These are phyloP conservation scores for Acrobasis repandana DNA, from an alignment of 2,888 invertebrate genomes.

Conservation along the genomic window DNA sequence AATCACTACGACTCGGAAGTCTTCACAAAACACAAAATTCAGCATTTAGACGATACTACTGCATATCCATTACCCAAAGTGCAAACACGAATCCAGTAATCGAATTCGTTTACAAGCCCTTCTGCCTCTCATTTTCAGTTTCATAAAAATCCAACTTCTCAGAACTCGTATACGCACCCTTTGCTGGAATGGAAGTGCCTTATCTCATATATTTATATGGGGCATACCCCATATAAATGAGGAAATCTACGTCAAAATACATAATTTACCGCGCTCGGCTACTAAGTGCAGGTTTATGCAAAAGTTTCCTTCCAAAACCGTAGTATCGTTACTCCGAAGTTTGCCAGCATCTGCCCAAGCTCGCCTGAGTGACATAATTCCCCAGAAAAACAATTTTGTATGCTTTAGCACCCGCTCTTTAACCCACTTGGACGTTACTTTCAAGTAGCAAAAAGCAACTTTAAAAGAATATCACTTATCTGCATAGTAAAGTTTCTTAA, in stretches of 20 bases:
- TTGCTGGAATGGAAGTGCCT: background rate
- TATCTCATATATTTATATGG: too few species aligned
- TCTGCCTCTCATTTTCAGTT: background rate
- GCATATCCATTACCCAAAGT: background rate
- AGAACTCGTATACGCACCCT: background rate
- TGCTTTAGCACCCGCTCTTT: constrained; percentile 20
- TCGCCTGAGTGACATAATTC: constrained; percentile 37
- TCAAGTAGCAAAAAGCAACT: constrained; percentile 17
- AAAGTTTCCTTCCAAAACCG: constrained; percentile 45
- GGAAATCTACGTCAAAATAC: constrained; percentile 32
- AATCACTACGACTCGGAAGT: too few species aligned
- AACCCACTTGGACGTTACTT: constrained; percentile 5
- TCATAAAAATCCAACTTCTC: constrained; percentile 2
- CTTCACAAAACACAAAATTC: too few species aligned
- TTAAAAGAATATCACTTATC: constrained; percentile 19
- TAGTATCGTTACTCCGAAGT: constrained; percentile 51
- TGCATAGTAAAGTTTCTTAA: constrained; percentile 10
- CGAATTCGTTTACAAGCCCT: background rate
- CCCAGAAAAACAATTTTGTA: constrained; percentile 33
- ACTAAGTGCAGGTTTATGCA: constrained; percentile 49
- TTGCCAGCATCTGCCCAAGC: constrained; percentile 48
- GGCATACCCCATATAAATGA: constrained; percentile 12
- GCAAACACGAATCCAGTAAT: background rate
- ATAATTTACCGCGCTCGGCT: constrained; percentile 43
- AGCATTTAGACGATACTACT: background rate